Evolutionary conservation across 2,888 invertebrate species (phyloP), one percentile per base, ranked within the genome.

Genomic region (Pseudoips prasinana): DNA sequence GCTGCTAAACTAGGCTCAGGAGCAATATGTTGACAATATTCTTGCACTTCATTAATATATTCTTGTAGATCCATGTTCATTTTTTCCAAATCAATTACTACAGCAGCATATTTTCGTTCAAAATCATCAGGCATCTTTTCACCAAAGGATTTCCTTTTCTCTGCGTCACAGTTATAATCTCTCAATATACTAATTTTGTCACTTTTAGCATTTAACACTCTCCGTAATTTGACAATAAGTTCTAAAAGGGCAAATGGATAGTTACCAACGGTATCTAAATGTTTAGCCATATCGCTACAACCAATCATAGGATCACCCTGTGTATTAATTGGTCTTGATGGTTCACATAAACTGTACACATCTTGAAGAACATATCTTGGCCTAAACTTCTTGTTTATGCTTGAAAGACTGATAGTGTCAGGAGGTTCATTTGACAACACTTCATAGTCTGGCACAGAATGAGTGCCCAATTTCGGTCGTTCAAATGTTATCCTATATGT

Each of bases 371-470:
- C 89, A 63, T 91, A 92, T 29, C 93, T 90, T 2, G 95, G 94
- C 43, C 95, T 91, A 60, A 94, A 94, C 64, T 94, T 94, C 62
- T 94, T 94, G 11, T 94, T 92, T 65, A 97, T 94, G 46, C 94
- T 95, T 22, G 94, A 92, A 22, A 98, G 89, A 29, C 95, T 94
- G 61, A 98, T 93, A 10, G 97, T 97, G 71, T 98, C 98, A 24
- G 96, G 95, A 24, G 94, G 93, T 59, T 97, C 97, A 76, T 96
- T 96, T 1, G 97, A 96, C 74, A 98, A 89, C 45, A 98, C 98
- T 91, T 98, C 98, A 86, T 94, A 97, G 84, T 99, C 98, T 10
- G 97, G 97, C 43, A 98, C 96, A 32, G 98, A 97, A 81, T 98
- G 97, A 3, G 98, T 98, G 0, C 98, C 98, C 22, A 98, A 89